These are phyloP conservation scores for Eupithecia dodoneata DNA, from an alignment of 2,888 invertebrate genomes.

Conservation along the genomic window DNA sequence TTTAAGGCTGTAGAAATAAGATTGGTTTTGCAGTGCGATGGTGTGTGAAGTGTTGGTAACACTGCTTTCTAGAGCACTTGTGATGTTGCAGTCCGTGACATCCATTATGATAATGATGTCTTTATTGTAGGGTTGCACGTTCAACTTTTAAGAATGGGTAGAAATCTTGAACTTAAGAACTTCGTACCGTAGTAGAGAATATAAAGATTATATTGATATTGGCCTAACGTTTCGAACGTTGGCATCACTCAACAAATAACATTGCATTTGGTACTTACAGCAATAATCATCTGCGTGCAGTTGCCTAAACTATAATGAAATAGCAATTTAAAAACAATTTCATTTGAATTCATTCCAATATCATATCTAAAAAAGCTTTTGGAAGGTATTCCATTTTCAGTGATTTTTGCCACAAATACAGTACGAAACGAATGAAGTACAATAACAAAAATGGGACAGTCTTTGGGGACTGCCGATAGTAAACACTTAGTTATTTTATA, in stretches of 20 bases:
- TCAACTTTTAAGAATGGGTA: not conserved
- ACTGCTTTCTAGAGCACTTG: slow-evolving; percentile 75
- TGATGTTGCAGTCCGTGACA: slow-evolving; percentile 80
- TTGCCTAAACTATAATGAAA: too few species aligned
- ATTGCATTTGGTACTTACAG: not conserved
- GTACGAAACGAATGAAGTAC: not conserved
- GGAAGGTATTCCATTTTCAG: too few species aligned
- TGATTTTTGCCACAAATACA: not conserved
- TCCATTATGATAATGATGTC: slow-evolving; percentile 81
- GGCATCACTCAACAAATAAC: not conserved
- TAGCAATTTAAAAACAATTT: too few species aligned
- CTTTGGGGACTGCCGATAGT: too few species aligned
- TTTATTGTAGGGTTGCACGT: slow-evolving; percentile 66
- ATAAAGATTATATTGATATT: not conserved
- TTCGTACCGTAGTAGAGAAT: too few species aligned
- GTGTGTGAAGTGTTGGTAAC: slow-evolving; percentile 47
- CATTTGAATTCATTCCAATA: too few species aligned
- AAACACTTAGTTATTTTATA: too few species aligned
- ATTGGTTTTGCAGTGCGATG: slow-evolving; percentile 45
- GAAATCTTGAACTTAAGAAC: not conserved
- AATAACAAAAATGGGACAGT: not conserved
- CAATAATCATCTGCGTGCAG: too few species aligned
- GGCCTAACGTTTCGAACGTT: not conserved
- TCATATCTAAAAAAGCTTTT: too few species aligned
- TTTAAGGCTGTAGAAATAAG: slow-evolving; percentile 38